phyloP scores from a whole-genome alignment of 2,888 invertebrate species.

The Agrochola circellaris region DNA sequence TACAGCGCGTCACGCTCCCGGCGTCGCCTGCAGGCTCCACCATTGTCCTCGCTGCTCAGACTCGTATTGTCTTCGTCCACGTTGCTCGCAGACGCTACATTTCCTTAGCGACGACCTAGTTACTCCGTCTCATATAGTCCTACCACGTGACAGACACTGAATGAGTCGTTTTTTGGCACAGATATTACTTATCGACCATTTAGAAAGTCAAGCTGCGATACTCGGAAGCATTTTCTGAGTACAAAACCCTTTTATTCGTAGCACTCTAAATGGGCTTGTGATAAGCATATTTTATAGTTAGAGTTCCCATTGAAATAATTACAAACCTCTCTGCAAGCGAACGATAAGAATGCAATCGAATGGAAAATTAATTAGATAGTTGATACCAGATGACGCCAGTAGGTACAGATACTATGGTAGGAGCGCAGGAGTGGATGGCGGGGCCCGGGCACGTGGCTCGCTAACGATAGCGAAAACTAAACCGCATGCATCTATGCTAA shows the following conservation, averaged over 20 bases:
- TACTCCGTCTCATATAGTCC: neutral
- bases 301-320: conserved; percentile 61
- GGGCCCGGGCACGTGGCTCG: neutral
- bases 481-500: conserved; percentile 70
- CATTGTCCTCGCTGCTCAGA: conserved; percentile 4
- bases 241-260: conserved; percentile 29
- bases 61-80: neutral
- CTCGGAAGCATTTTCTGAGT: conserved; percentile 33
- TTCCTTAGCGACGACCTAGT: conserved; percentile 8
- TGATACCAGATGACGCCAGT: conserved; percentile 31
- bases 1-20: conserved; percentile 24
- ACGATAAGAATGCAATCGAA: conserved; percentile 62
- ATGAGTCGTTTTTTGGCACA: conserved; percentile 34
- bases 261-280: conserved; percentile 39
- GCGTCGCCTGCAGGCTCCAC: conserved; percentile 3
- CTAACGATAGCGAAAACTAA: conserved; percentile 72
- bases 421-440: neutral
- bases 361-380: conserved; percentile 59
- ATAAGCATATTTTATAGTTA: conserved; percentile 67
- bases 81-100: neutral
- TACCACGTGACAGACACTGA: conserved; percentile 11
- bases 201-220: conserved; percentile 51
- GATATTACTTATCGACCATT: conserved; percentile 44
- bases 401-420: conserved; percentile 15
- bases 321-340: conserved; percentile 37